phyloP scores from a whole-genome alignment of 2,797 vertebrate genomes.

The Myotis myotis region DNA sequence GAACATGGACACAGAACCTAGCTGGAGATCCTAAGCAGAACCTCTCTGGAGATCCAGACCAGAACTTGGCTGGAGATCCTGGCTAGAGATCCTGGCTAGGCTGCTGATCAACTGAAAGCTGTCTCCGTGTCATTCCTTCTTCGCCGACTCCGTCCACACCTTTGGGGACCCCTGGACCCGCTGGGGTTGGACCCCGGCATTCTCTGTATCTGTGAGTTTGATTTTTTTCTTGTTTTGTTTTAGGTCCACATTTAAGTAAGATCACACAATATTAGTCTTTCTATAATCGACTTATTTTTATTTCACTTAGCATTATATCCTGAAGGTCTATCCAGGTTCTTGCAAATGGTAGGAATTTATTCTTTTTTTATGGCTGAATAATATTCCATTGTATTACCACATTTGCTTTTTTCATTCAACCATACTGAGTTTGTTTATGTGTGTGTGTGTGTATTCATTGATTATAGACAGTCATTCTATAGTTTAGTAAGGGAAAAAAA shows the following conservation, averaged over 20 bases:
- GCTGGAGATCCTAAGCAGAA: too few relatives aligned
- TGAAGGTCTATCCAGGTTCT: not conserved
- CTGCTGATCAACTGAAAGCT: too few relatives aligned
- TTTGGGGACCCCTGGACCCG: too few relatives aligned
- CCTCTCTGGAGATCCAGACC: too few relatives aligned
- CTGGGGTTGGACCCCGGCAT: too few relatives aligned
- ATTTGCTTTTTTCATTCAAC: not conserved
- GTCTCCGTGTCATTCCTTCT: too few relatives aligned
- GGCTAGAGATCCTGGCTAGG: too few relatives aligned
- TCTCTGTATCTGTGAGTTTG: not conserved
- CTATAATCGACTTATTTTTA: not conserved
- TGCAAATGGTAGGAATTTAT: not conserved
- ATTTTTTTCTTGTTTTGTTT: not conserved
- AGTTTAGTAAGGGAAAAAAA: constrained; percentile 30
- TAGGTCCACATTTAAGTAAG: not conserved
- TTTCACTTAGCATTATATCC: not conserved
- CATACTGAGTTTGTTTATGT: not conserved
- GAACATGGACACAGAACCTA: too few relatives aligned
- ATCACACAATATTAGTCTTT: not conserved
- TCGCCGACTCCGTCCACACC: too few relatives aligned
- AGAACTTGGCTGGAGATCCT: too few relatives aligned
- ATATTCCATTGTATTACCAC: not conserved
- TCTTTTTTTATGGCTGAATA: not conserved
- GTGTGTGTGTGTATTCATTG: not conserved
- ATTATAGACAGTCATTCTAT: not conserved